Evolutionary conservation across 2,113 vertebrate genomes (phyloP).

Genomic region (Lophura nycthemera): DNA sequence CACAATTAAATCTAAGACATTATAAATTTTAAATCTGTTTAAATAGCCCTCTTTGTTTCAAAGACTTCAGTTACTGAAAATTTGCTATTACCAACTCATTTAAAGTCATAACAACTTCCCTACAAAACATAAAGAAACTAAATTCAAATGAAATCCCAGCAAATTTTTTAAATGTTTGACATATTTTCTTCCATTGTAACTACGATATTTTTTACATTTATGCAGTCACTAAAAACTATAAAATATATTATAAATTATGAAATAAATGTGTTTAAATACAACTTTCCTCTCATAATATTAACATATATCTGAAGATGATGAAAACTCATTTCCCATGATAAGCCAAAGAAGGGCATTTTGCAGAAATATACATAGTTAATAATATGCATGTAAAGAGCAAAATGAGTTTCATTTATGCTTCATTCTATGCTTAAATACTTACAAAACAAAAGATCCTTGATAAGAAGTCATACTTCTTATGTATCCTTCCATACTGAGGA

Average conservation of each 20-base stretch:
- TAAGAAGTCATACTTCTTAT: neutral
- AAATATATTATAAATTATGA: neutral
- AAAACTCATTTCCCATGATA: neutral
- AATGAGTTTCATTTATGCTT: neutral
- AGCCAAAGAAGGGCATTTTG: neutral
- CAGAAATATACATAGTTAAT: neutral
- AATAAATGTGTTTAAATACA: neutral
- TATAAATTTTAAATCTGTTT: slow-evolving; percentile 38
- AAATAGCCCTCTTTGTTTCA: slow-evolving; percentile 34
- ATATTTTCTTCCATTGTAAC: neutral
- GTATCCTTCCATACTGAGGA: neutral
- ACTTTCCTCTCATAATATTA: neutral
- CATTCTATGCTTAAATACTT: neutral
- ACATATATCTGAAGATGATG: neutral
- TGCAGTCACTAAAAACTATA: neutral
- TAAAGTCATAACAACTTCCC: slow-evolving; percentile 37
- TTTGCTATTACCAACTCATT: slow-evolving; percentile 52
- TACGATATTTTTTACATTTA: neutral
- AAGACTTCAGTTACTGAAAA: slow-evolving; percentile 51
- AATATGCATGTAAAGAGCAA: neutral
- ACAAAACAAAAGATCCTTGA: neutral
- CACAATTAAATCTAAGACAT: slow-evolving; percentile 50
- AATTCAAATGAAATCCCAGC: slow-evolving; percentile 28
- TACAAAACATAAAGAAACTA: slow-evolving; percentile 23
- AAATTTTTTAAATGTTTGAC: slow-evolving; percentile 13